Base-by-base conservation (phyloP, 2,888 invertebrate species). In the Ctena decussata region DNA sequence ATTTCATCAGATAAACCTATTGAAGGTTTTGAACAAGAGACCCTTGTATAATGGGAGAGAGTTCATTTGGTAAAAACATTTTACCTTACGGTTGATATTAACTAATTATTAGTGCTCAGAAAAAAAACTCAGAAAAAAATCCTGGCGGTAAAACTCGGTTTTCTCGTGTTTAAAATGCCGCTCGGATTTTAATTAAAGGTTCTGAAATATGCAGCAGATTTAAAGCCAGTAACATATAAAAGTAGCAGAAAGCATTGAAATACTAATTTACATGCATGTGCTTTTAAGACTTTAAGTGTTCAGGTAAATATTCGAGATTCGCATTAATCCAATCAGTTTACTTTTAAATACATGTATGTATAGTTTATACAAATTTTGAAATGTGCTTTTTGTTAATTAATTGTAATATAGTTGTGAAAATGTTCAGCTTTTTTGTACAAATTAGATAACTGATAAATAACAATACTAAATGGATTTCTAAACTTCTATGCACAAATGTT, bases 11-110 rank as follows among this genome's bases (percentile, higher is more conserved):
- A 93, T 60, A 92, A 90, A 72, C 83, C 88, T 12, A 88, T 87
- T 0, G 94, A 94, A 30, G 80, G 90, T 11, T 92, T 90, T 75
- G 94, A 94, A 76, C 94, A 94, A 84, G 94, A 95, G 81, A 95
- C 95, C 6, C 92, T 95, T n/a, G 95, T 95, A 80, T 94, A 57
- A n/a, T n/a, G n/a, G n/a, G n/a, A n/a, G n/a, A 21, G 8, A 18
- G 3, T 21, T 41, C 15, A 41, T 41, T 41, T 41, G 15, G 41
- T 41, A 41, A 41, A 41, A 11, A 41, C 41, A 11, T 6, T 41
- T 41, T 41, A 15, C 15, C 15, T 11, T 41, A 41, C 6, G 6
- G 6, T 41, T 41, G 41, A 41, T 41, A 41, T 41, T 41, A 41
- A 11, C 6, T 41, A 41, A 41, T 15, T 41, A 41, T 11, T 41